A percentile compares a stretch with the other conserved stretches of the same genome.
phyloP scores from a whole-genome alignment of 2,888 invertebrate species.

The Cyclophora albipunctata region DNA sequence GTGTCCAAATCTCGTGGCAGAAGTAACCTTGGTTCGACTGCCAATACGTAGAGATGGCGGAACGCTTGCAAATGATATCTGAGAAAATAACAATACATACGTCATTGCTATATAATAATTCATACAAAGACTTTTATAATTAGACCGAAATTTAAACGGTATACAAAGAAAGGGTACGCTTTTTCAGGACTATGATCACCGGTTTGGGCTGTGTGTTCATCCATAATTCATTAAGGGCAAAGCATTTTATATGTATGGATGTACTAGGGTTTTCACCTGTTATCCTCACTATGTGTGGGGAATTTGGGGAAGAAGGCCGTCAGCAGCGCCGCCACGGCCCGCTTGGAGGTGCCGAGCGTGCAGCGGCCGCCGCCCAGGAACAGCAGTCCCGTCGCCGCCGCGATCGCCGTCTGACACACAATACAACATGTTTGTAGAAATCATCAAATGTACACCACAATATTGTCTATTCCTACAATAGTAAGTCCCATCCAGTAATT shows the following conservation, averaged over 20 bases:
- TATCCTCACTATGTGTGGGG: conserved; percentile 96
- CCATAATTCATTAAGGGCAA: no score
- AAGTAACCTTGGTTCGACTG: conserved; percentile 91
- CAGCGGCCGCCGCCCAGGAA: conserved; percentile 96
- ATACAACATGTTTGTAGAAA: no score
- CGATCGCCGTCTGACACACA: conserved; percentile 88
- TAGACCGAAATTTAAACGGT: no score
- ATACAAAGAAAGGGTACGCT: no score
- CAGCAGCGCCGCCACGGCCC: conserved; percentile 91
- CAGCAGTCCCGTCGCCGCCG: conserved; percentile 93
- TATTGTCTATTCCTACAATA: no score
- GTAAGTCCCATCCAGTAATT: no score
- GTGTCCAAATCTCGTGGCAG: conserved; percentile 90
- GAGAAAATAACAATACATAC: conserved; percentile 15
- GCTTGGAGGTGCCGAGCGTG: conserved; percentile 86
- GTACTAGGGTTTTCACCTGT: conserved; percentile 76
- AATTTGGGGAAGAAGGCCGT: conserved; percentile 98
- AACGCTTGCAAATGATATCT: conserved; percentile 98
- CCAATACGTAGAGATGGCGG: conserved; percentile 95
- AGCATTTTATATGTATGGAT: no score
- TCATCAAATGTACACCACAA: no score
- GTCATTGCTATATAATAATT: no score
- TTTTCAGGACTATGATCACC: no score
- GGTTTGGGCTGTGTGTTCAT: no score
- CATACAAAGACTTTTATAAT: no score